Evolutionary conservation across 2,888 invertebrate species (phyloP), one percentile per base, ranked within the genome.

Genomic region (Maniola hyperantus): DNA sequence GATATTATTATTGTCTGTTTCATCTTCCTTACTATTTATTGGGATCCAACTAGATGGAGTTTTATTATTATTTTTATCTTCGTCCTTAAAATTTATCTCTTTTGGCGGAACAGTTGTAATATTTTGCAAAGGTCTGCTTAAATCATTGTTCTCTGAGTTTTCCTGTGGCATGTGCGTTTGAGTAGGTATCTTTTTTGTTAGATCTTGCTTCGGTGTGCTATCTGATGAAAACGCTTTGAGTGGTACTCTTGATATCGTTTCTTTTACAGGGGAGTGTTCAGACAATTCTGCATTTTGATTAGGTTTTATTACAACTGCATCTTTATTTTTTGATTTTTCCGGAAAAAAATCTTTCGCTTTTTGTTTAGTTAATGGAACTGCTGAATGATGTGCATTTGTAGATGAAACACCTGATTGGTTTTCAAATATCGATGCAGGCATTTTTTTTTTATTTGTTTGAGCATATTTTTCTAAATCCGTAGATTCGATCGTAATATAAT

Each of bases 401-500:
- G 15, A 18, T 8, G 1, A 15, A 15, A 46, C 46, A 46, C 7
- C 1, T 6, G 48, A 48, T 48, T 48, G 48, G 8, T 10, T 48
- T 48, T 48, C 48, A 8, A 18, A 48, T 18, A 18, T 6, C 18
- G 18, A 8, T 39, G 39, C 10, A 33, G 26, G 10, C 1, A 58
- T 6, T 13, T 34, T 15, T 0, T 18, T 15, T 77, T 68, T 72
- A 76, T 76, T 76, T 76, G 72, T 75, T 78, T 79, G 76, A 73
- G 79, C 68, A 81, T 82, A 67, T 71, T 72, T 75, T 67, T 60
- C 65, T 63, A 75, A 66, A 69, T 73, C 77, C 68, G 76, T 71
- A 69, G 75, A 74, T 74, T 77, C 74, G 76, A 73, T 7, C 50
- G 68, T 18, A 5, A 66, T 26, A 53, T 71, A 65, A 58, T 83